Evolutionary conservation across 2,113 vertebrate genomes (phyloP).

Genomic region (Equus przewalskii): DNA sequence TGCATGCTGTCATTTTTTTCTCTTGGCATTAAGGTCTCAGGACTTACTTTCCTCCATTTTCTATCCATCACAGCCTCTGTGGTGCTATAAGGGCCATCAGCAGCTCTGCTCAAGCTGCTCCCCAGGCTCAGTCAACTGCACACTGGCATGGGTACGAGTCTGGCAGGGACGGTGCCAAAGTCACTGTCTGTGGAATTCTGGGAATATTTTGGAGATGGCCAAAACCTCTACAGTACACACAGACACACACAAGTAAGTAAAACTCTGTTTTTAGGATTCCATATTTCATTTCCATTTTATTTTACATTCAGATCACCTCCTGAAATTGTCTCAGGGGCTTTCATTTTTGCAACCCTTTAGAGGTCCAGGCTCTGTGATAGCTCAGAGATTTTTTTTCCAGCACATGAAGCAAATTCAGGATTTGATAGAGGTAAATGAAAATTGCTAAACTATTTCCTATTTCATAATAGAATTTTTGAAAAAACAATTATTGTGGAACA

Average conservation of each 20-base stretch:
- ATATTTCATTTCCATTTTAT: constrained; percentile 79
- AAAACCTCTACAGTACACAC: constrained; percentile 37
- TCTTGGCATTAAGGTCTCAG: constrained; percentile 2
- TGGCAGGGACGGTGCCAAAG: constrained; percentile 39
- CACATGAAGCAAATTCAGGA: constrained; percentile 29
- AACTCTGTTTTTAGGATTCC: constrained; percentile 73
- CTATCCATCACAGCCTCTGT: constrained; percentile 26
- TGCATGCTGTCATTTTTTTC: constrained; percentile 40
- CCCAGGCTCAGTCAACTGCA: constrained; percentile 45
- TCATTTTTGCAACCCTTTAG: constrained; percentile 50
- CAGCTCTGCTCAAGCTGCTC: constrained; percentile 16
- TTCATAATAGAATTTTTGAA: constrained; percentile 38
- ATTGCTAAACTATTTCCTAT: constrained; percentile 24
- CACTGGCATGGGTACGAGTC: not conserved
- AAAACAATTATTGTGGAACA: constrained; percentile 39
- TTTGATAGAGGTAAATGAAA: constrained; percentile 28
- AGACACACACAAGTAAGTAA: constrained; percentile 76
- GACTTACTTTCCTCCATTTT: constrained; percentile 61
- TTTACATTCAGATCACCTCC: constrained; percentile 68
- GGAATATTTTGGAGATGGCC: not conserved
- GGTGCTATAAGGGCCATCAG: not conserved
- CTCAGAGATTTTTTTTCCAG: not conserved
- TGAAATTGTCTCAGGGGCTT: constrained; percentile 58
- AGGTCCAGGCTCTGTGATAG: not conserved
- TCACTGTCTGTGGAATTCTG: constrained; percentile 43